Evolutionary conservation across 2,888 invertebrate species (phyloP).

Genomic region (Alentia gelatinosa): DNA sequence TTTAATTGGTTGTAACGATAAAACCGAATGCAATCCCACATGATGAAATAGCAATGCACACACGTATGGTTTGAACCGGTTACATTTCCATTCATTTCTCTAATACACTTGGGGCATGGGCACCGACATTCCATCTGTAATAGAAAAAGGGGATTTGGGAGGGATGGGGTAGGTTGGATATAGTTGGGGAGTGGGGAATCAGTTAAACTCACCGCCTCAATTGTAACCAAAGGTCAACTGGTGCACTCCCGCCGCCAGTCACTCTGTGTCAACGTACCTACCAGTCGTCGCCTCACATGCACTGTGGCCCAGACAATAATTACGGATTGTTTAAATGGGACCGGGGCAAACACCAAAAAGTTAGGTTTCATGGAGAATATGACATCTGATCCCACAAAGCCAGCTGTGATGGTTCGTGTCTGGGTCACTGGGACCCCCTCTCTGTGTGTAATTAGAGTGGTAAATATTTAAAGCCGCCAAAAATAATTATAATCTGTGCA

Average conservation of each 20-base stretch:
- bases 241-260: not conserved
- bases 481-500: not conserved
- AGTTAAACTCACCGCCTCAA: not conserved
- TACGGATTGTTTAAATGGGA: not conserved
- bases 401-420: not conserved
- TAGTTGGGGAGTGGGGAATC: not conserved
- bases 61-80: too few relatives aligned
- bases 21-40: too few relatives aligned
- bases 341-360: not conserved
- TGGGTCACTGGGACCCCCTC: not conserved
- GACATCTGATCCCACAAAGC: not conserved
- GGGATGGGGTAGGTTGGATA: not conserved
- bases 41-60: too few relatives aligned
- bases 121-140: too few relatives aligned
- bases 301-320: not conserved
- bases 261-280: not conserved
- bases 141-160: not conserved
- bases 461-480: not conserved
- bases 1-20: too few relatives aligned
- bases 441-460: not conserved
- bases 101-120: too few relatives aligned
- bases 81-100: too few relatives aligned
- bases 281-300: not conserved
- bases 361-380: not conserved
- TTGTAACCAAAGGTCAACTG: not conserved